phyloP scores from a whole-genome alignment of 2,888 invertebrate species.

The Machimus rusticus region DNA sequence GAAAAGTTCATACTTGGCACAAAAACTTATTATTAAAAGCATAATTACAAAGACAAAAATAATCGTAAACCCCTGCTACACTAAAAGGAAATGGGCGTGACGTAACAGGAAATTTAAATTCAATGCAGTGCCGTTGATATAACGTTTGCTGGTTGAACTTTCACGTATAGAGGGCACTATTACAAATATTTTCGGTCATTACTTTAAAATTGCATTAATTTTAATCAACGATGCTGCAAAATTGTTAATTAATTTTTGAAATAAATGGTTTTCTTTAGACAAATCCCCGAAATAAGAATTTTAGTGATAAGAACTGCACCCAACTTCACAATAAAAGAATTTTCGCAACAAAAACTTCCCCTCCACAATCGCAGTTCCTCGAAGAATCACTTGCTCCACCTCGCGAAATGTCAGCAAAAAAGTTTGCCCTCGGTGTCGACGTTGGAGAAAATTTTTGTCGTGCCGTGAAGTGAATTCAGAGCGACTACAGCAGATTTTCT shows the following conservation, averaged over 20 bases:
- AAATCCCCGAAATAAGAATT: background rate
- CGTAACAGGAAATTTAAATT: background rate
- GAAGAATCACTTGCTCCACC: background rate
- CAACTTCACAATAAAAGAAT: background rate
- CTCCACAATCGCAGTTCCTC: background rate
- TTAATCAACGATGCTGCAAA: background rate
- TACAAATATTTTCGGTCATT: background rate
- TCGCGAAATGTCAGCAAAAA: conserved; percentile 19
- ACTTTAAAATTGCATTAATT: background rate
- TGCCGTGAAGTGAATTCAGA: conserved; percentile 12
- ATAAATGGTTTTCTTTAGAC: background rate
- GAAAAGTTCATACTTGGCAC: too few relatives aligned
- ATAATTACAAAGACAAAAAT: too few relatives aligned
- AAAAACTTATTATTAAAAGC: too few relatives aligned
- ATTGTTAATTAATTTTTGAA: background rate
- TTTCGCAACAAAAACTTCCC: background rate
- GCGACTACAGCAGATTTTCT: background rate
- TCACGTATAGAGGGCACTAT: background rate
- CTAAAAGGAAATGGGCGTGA: background rate
- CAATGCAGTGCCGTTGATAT: background rate
- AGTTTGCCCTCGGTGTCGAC: conserved; percentile 22
- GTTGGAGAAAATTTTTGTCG: conserved; percentile 1
- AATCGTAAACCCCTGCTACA: too few relatives aligned
- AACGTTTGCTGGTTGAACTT: background rate
- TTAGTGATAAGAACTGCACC: background rate